Conservation (phyloP, 1,140 invertebrate genomes). For the Oppia nitens region DNA sequence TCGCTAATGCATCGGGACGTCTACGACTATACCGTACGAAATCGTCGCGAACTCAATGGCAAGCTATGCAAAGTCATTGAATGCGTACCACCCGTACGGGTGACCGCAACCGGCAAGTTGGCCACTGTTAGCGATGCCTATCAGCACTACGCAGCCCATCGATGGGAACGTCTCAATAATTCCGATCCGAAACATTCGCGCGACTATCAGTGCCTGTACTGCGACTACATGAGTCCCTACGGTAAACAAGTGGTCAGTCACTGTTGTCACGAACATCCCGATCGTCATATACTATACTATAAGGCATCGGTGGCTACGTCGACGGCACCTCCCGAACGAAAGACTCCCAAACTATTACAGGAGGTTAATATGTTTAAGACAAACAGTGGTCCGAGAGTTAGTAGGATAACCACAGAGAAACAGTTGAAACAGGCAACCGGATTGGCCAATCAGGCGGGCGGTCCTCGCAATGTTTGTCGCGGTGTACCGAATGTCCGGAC, state of each 20-base stretch:
- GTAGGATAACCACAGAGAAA: too few species aligned
- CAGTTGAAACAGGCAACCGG: too few species aligned
- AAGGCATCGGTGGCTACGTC: background rate
- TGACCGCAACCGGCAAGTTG: background rate
- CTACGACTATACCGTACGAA: too few species aligned
- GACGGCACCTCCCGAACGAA: background rate
- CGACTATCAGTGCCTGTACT: background rate
- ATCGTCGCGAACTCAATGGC: background rate
- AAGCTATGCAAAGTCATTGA: background rate
- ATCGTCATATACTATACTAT: background rate
- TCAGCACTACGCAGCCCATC: background rate
- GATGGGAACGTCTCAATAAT: background rate
- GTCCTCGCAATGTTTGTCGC: too few species aligned
- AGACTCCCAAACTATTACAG: too few species aligned
- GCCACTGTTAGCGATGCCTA: background rate
- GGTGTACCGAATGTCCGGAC: too few species aligned
- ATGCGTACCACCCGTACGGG: background rate
- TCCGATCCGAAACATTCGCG: background rate
- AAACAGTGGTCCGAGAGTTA: too few species aligned
- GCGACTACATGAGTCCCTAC: background rate
- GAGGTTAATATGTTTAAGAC: too few species aligned
- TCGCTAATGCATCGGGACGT: background rate
- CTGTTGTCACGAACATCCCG: background rate
- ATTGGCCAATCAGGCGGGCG: too few species aligned
- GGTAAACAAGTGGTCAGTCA: background rate